Evolutionary conservation across 2,888 invertebrate genomes (phyloP), one percentile per base, ranked within the genome.

Genomic region (Microctonus aethiopoides): DNA sequence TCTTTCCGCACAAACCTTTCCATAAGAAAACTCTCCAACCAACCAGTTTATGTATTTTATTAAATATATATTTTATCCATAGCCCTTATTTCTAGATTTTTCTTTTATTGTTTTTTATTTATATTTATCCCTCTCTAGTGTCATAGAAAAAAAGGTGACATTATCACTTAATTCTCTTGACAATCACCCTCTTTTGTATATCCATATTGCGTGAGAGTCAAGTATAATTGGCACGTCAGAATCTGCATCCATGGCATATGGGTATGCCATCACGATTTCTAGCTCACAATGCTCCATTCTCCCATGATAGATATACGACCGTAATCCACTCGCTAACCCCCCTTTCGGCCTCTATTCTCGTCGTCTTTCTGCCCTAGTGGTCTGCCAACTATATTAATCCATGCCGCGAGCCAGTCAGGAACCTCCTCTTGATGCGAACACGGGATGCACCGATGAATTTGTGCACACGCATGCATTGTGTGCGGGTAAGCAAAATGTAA

Each of bases 201-300:
- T 34, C 61, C 20, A 26, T 24, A 63, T 59, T 29, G 46, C 46
- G 24, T 16, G 68, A 41, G 71, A 71, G 75, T 74, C 76, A 79
- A 75, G 75, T 76, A 75, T 80, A 80, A 80, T 80, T 80, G 79
- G 78, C 72, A 77, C 75, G 73, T 79, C 73, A 75, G 74, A 74
- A 74, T 73, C 67, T 68, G 62, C 70, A 67, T 68, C 67, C 69
- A 61, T 74, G 68, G 72, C 72, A 70, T 72, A 78, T 79, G 78
- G 76, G 79, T 78, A 81, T 78, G 78, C 79, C 79, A 78, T 81
- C 81, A 77, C 80, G 80, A 83, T 83, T 82, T 81, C 80, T 74
- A 76, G 80, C 78, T 46, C 46, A 84, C 83, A 84, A 83, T 84
- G 78, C 82, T 74, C 82, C 77, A 84, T 83, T 81, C 81, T 82